Evolutionary conservation across 2,888 invertebrate genomes (phyloP).

Genomic region (Prosapia bicincta): DNA sequence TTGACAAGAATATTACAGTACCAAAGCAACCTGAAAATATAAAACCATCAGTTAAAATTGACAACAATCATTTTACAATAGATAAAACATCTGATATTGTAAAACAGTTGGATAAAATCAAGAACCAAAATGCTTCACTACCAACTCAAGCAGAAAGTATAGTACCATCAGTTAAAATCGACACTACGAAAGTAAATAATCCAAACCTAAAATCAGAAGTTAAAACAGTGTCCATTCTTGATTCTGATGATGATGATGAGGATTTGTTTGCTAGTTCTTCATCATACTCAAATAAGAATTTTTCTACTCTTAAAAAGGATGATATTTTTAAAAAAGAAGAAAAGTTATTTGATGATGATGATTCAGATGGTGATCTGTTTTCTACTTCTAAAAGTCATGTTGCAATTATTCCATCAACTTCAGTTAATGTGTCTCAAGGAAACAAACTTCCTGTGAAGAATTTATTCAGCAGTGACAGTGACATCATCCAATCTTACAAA

Average conservation of each 20-base stretch:
- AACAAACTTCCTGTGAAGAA: background rate
- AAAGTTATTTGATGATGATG: constrained; percentile 16
- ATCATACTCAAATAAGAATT: background rate
- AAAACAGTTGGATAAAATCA: too few relatives aligned
- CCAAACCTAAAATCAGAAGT: background rate
- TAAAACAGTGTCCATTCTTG: background rate
- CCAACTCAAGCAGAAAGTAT: too few relatives aligned
- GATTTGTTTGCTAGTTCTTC: background rate
- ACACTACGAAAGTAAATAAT: background rate
- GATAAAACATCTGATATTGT: too few relatives aligned
- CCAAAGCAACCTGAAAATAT: background rate
- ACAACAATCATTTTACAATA: too few relatives aligned
- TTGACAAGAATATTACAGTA: background rate
- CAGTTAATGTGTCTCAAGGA: background rate
- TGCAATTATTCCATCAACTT: background rate
- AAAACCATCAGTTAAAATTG: too few relatives aligned
- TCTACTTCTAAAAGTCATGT: constrained; percentile 15
- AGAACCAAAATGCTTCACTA: too few relatives aligned
- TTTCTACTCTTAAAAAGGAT: background rate
- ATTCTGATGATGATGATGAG: background rate
- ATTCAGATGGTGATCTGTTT: constrained; percentile 23
- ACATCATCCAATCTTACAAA: background rate
- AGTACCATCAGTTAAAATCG: background rate
- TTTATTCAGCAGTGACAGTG: background rate
- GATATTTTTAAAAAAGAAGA: background rate